Evolutionary conservation across 2,888 invertebrate species (phyloP), one percentile per base, ranked within the genome.

Genomic region (Thecocarcelia acutangulata): DNA sequence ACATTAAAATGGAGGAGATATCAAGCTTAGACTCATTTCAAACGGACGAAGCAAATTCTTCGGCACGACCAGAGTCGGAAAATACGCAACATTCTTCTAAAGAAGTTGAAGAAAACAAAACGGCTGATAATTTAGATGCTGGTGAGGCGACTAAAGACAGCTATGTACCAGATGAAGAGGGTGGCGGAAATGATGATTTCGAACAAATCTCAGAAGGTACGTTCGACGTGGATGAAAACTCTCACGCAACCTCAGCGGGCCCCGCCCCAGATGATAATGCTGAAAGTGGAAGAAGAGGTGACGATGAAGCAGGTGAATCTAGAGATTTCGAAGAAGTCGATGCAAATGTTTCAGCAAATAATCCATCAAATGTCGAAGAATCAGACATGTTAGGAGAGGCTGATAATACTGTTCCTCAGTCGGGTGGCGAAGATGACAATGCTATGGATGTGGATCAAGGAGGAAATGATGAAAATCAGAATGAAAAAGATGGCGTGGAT

Each of bases 21-120:
- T 88, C 90, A 83, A 89, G 89, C 72, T 84, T 89, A 83, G 89
- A 89, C 83, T 89, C 89, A 15, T 88, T 88, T 83, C 85, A 83
- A 64, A 85, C 84, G 11, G 86, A 86, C 76, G 87, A 87, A 46
- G 87, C 85, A 1, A 89, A 89, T 64, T 86, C 88, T 52, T 86
- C 84, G 33, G 85, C 86, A 9, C 84, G 86, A 12, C 87, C 87
- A 3, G 87, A 87, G 75, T 86, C 88, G 2, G 86, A 86, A 48
- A 80, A 85, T 84, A 11, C 86, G 84, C 28, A 86, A 86, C 72
- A 81, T 52, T 81, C 80, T 50, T 70, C 70, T 28, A 80, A 75
- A 52, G 80, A 76, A 17, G 46, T 84, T 15, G 68, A 88, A 64
- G 84, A 86, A 78, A 79, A 86, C 24, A 84, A 84, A 17, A 90